A percentile compares a stretch with the other conserved stretches of the same genome.
Evolutionary conservation across 1,140 invertebrate species (phyloP).

Genomic region (Chironomus tepperi): DNA sequence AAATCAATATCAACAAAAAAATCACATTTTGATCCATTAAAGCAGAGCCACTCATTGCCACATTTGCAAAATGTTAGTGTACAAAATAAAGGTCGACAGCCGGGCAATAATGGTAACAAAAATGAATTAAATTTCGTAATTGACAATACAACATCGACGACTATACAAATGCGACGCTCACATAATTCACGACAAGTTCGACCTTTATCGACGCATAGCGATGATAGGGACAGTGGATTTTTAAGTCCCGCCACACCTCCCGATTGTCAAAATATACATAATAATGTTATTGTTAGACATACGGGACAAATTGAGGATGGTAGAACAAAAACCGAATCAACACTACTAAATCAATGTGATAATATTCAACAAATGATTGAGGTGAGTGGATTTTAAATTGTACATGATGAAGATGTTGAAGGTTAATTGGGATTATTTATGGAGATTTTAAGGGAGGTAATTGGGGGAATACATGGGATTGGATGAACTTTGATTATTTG

Average conservation of each 20-base stretch:
- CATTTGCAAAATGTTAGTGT: background rate
- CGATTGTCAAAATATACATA: background rate
- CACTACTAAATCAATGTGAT: conserved; percentile 16
- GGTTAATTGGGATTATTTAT: too few species aligned
- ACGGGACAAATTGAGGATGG: background rate
- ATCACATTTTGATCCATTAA: background rate
- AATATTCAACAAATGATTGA: conserved; percentile 18
- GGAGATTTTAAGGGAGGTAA: too few species aligned
- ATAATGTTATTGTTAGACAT: background rate
- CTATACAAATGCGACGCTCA: background rate
- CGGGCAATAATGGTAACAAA: background rate
- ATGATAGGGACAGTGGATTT: conserved; percentile 38
- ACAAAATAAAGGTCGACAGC: background rate
- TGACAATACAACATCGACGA: background rate
- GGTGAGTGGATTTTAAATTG: conserved; percentile 15
- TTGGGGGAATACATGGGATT: too few species aligned
- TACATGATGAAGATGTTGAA: too few species aligned
- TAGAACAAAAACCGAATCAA: background rate
- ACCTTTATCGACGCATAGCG: conserved; percentile 37
- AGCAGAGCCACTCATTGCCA: background rate
- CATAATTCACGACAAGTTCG: conserved; percentile 30
- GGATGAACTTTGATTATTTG: too few species aligned
- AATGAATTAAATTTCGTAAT: conserved; percentile 12
- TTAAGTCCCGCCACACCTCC: conserved; percentile 36
- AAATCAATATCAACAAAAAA: conserved; percentile 12